Percentiles rank a stretch among this genome's conserved stretches.
phyloP scores from a whole-genome alignment of 2,888 invertebrate species.

The Tigriopus californicus region DNA sequence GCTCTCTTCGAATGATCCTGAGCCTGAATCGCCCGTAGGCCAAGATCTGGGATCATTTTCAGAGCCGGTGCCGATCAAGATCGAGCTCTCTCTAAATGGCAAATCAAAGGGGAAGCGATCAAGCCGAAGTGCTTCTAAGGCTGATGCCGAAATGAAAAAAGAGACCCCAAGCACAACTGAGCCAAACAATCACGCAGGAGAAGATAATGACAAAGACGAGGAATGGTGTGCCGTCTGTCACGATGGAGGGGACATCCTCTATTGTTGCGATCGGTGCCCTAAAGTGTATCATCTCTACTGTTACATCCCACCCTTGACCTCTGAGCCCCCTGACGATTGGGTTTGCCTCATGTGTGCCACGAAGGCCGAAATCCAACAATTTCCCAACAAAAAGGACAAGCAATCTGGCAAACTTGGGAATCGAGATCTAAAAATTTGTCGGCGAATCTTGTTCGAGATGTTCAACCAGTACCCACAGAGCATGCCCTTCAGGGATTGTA shows the following conservation, averaged over 20 bases:
- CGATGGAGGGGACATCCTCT: slow-evolving; percentile 10
- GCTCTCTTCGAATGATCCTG: too few relatives aligned
- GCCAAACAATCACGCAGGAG: not conserved
- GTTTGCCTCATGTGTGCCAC: not conserved
- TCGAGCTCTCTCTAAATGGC: too few relatives aligned
- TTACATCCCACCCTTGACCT: slow-evolving; percentile 6
- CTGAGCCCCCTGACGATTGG: slow-evolving; percentile 15
- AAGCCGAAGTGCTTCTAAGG: too few relatives aligned
- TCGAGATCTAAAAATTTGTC: not conserved
- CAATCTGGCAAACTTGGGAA: not conserved
- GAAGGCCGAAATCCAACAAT: not conserved
- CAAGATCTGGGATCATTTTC: too few relatives aligned
- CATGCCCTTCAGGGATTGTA: slow-evolving; percentile 2
- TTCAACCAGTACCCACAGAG: slow-evolving; percentile 3
- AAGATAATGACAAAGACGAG: not conserved
- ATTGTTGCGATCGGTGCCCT: slow-evolving; percentile 14
- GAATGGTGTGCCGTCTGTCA: slow-evolving; percentile 16
- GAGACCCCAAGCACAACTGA: not conserved
- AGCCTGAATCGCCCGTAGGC: too few relatives aligned
- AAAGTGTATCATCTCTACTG: slow-evolving; percentile 14
- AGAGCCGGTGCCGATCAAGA: too few relatives aligned
- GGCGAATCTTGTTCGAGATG: slow-evolving; percentile 1
- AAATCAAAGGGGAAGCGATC: too few relatives aligned
- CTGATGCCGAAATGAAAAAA: too few relatives aligned
- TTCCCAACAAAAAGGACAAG: not conserved